A percentile compares a stretch with the other conserved stretches of the same genome.
phyloP scores from a whole-genome alignment of 2,113 vertebrate species.

The Sphaerodactylus townsendi region DNA sequence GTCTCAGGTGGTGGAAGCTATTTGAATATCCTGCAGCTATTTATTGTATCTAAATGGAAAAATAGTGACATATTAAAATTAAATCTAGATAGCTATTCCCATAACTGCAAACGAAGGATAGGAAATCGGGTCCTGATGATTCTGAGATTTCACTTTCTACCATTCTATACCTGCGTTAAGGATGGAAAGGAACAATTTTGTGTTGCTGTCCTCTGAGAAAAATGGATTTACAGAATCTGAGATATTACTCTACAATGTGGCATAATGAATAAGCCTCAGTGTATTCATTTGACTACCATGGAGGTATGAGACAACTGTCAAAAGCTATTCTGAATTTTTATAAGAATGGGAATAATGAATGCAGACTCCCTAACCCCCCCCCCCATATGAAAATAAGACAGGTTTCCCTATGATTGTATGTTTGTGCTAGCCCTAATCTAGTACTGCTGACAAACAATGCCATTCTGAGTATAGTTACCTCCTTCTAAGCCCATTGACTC shows the following conservation, averaged over 20 bases:
- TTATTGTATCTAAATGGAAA: constrained; percentile 16
- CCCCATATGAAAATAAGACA: not conserved
- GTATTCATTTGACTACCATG: not conserved
- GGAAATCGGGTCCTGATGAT: constrained; percentile 12
- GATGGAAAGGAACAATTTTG: not conserved
- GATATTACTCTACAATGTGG: not conserved
- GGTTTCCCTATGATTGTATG: not conserved
- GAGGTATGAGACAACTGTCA: not conserved
- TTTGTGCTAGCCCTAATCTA: not conserved
- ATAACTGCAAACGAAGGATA: constrained; percentile 17
- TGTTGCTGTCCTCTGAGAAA: not conserved
- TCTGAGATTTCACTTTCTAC: constrained; percentile 10
- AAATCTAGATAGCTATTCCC: constrained; percentile 25
- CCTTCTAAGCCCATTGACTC: no score
- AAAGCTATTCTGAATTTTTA: not conserved
- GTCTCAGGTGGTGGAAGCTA: constrained; percentile 14
- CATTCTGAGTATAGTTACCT: no score
- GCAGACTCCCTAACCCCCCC: not conserved
- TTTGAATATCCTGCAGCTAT: constrained; percentile 28
- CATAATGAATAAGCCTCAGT: not conserved
- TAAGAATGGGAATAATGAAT: not conserved
- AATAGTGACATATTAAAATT: constrained; percentile 25
- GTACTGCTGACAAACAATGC: not conserved
- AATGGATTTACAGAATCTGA: not conserved
- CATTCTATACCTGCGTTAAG: not conserved